Conservation (phyloP, 1,140 invertebrate genomes). For the Latrodectus geometricus region DNA sequence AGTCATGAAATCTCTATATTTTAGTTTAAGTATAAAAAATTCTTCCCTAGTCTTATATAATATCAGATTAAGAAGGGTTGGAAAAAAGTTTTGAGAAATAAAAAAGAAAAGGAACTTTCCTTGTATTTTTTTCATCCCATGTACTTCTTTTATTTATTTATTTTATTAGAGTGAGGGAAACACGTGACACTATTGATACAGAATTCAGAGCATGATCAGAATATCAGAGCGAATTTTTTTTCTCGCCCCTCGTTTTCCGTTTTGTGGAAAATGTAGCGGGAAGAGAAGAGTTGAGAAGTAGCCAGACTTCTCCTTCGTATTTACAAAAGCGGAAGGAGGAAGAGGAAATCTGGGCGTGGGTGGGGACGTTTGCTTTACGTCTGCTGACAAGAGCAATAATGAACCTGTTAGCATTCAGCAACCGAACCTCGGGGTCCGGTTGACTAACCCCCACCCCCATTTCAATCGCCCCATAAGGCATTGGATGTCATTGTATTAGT, state of each 20-base stretch:
- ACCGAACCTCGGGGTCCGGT: conserved; percentile 23
- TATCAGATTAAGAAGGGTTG: too few species aligned
- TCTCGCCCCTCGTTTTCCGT: neutral
- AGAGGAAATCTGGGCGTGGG: neutral
- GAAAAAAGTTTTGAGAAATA: too few species aligned
- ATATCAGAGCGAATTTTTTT: neutral
- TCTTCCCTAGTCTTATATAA: too few species aligned
- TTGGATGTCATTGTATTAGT: neutral
- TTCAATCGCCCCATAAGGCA: neutral
- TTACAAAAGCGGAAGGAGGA: conserved; percentile 14
- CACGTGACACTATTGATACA: conserved; percentile 46
- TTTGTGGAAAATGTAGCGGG: conserved; percentile 39
- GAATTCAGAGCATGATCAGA: conserved; percentile 28
- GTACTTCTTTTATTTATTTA: conserved; percentile 36
- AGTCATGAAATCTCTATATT: too few species aligned
- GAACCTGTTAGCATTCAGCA: conserved; percentile 59
- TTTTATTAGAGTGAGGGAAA: conserved; percentile 40
- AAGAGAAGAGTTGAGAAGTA: neutral
- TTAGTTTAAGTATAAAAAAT: too few species aligned
- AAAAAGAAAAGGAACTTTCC: too few species aligned
- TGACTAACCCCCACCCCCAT: neutral
- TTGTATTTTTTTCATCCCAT: neutral
- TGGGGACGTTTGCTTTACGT: conserved; percentile 35
- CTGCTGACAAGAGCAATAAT: conserved; percentile 50
- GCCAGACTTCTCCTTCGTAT: conserved; percentile 4